These are phyloP conservation scores for Fistularia tabacaria DNA, from an alignment of 2,797 vertebrate species.

Conservation along the genomic window DNA sequence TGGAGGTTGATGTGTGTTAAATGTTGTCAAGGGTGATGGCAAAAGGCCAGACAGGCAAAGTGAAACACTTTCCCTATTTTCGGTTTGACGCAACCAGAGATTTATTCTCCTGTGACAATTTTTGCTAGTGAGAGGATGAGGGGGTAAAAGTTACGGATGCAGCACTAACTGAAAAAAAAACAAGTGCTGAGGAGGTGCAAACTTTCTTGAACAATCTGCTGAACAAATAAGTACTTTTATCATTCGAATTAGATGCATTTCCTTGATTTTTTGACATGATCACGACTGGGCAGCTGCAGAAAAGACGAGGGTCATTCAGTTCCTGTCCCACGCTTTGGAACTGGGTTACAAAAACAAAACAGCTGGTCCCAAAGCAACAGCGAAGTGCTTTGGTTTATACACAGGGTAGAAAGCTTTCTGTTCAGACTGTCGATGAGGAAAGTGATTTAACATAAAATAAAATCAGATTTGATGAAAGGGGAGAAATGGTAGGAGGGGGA, in stretches of 20 bases:
- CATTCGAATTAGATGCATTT: too few relatives aligned
- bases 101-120: too few relatives aligned
- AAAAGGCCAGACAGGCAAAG: slow-evolving; percentile 29
- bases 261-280: too few relatives aligned
- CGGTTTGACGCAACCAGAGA: too few relatives aligned
- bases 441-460: slow-evolving; percentile 5
- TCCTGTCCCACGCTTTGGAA: slow-evolving; percentile 46
- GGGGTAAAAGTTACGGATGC: too few relatives aligned
- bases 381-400: slow-evolving; percentile 39
- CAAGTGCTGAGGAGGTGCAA: too few relatives aligned
- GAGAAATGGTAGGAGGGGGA: slow-evolving; percentile 16
- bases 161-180: too few relatives aligned
- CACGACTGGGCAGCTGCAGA: slow-evolving; percentile 52
- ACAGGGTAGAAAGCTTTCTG: slow-evolving; percentile 9
- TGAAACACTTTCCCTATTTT: slow-evolving; percentile 27
- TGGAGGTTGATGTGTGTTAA: slow-evolving; percentile 19
- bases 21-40: slow-evolving; percentile 57
- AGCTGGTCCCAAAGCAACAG: slow-evolving; percentile 49
- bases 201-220: too few relatives aligned
- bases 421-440: slow-evolving; percentile 39
- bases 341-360: slow-evolving; percentile 60
- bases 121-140: too few relatives aligned
- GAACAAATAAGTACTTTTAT: too few relatives aligned
- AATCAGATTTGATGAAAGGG: slow-evolving; percentile 1
- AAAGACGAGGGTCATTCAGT: slow-evolving; percentile 26